Conservation (phyloP, 2,797 vertebrate species). For the Enteromius unitaeniatus region DNA sequence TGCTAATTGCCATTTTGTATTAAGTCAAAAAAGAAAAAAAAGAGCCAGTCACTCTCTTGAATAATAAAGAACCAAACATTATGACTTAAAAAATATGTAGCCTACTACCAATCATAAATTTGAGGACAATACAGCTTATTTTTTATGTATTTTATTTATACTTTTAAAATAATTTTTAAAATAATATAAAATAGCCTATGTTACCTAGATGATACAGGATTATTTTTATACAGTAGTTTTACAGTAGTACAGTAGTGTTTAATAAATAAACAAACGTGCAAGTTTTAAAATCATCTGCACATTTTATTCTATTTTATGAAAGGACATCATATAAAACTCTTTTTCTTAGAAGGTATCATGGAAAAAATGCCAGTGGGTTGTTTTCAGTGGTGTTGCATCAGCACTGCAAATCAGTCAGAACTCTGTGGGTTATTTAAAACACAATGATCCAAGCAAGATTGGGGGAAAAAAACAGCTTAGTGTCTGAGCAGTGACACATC, state of each 20-base stretch:
- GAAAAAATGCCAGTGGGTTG: neutral
- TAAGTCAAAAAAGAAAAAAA: neutral
- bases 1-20: conserved; percentile 48
- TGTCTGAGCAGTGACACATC: conserved; percentile 45
- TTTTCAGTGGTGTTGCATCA: conserved; percentile 23
- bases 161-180: too few species aligned
- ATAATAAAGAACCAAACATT: neutral
- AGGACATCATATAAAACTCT: neutral
- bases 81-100: neutral
- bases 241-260: too few species aligned
- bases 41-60: conserved; percentile 14
- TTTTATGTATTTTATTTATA: neutral
- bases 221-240: neutral
- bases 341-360: neutral
- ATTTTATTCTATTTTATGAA: neutral
- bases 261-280: neutral
- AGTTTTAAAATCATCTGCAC: neutral
- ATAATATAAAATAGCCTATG: too few species aligned
- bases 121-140: neutral
- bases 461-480: conserved; percentile 56
- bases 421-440: conserved; percentile 59
- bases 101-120: neutral
- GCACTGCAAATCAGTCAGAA: conserved; percentile 30
- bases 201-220: neutral
- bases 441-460: conserved; percentile 42